Evolutionary conservation across 1,140 invertebrate species (phyloP).

Genomic region (Conopomorpha cramerella): DNA sequence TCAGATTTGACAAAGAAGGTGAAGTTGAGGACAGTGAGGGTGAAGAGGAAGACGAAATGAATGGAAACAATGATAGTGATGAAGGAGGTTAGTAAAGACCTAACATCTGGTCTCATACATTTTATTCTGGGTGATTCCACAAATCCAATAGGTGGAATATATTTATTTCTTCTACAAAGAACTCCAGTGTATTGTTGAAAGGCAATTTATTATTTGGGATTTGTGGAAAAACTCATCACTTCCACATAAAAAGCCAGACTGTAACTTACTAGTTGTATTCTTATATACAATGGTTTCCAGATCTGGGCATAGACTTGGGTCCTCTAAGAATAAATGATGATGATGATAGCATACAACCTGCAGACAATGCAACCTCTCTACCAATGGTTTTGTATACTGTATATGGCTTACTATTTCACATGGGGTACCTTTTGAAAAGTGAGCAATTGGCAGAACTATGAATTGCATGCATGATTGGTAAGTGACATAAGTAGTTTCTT

Average conservation of each 20-base stretch:
- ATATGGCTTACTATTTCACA: conserved; percentile 55
- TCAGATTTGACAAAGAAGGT: conserved; percentile 68
- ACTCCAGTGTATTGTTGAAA: no score
- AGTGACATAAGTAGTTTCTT: no score
- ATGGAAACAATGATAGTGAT: conserved; percentile 75
- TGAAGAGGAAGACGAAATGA: conserved; percentile 75
- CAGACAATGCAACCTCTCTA: conserved; percentile 39
- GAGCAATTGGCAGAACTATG: no score
- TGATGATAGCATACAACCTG: conserved; percentile 25
- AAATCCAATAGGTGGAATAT: no score
- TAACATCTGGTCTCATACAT: no score
- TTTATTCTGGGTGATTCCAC: no score
- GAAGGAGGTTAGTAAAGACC: conserved; percentile 64
- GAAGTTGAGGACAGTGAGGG: conserved; percentile 73
- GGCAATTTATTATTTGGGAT: no score
- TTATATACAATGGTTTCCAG: conserved; percentile 55
- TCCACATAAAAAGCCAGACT: no score
- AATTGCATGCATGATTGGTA: no score
- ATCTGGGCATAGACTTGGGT: conserved; percentile 50
- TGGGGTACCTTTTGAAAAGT: conserved; percentile 52
- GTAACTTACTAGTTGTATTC: no score
- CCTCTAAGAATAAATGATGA: conserved; percentile 44
- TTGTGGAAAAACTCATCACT: no score
- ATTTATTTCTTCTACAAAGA: no score
- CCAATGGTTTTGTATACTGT: conserved; percentile 51